These are phyloP conservation scores for Alligator mississippiensis DNA, from an alignment of 2,113 vertebrate genomes.

Conservation along the genomic window DNA sequence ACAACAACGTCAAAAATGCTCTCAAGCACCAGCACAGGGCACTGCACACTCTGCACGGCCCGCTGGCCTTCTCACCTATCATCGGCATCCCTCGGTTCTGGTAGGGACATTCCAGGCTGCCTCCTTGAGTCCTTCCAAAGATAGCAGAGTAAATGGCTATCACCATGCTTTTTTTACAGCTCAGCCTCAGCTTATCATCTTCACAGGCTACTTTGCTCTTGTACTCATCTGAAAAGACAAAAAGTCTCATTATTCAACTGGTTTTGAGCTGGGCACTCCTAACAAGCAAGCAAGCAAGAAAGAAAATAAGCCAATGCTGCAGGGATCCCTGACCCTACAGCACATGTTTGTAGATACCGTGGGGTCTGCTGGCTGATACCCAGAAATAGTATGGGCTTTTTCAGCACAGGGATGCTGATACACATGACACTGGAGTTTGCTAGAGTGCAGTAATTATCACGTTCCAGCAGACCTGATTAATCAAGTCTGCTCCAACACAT, in stretches of 20 bases:
- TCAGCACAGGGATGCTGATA: no score
- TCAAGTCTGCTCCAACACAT: accelerated
- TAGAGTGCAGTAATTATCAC: no score
- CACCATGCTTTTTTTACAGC: conserved; percentile 89
- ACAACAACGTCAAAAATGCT: background rate
- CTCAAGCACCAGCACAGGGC: background rate
- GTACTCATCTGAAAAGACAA: conserved; percentile 84
- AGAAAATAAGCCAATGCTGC: background rate
- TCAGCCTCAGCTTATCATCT: conserved; percentile 88
- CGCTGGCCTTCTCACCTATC: conserved; percentile 78
- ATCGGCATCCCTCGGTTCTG: conserved; percentile 80
- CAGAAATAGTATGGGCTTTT: background rate
- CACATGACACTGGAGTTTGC: no score
- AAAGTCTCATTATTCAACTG: conserved; percentile 43
- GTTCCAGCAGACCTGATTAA: background rate
- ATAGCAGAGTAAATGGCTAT: conserved; percentile 88
- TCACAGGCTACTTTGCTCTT: conserved; percentile 92
- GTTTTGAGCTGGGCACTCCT: background rate
- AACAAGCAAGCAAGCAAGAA: background rate
- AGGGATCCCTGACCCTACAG: background rate
- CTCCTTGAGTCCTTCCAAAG: conserved; percentile 88
- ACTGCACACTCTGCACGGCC: background rate
- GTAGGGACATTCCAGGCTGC: conserved; percentile 87
- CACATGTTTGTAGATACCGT: background rate
- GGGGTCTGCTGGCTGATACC: accelerated